phyloP scores from a whole-genome alignment of 2,797 vertebrate genomes.

The Nothura maculosa region DNA sequence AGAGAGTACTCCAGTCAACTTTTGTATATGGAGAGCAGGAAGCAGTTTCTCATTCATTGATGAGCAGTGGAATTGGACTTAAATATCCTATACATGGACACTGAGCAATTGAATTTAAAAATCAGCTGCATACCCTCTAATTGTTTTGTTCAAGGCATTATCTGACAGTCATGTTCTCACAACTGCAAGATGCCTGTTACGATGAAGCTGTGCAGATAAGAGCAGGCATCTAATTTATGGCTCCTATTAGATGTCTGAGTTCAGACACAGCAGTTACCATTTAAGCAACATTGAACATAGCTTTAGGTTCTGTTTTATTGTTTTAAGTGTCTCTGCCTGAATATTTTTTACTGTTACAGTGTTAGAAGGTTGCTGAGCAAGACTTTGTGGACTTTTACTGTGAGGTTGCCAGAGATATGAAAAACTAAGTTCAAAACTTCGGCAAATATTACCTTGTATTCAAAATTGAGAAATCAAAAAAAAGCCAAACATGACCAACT shows the following conservation, averaged over 20 bases:
- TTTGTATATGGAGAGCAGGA: not conserved
- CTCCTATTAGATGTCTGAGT: not conserved
- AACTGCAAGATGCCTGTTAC: not conserved
- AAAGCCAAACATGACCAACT: not conserved
- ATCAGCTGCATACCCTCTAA: not conserved
- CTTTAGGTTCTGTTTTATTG: not conserved
- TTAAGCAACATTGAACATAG: not conserved
- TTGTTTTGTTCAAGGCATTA: not conserved
- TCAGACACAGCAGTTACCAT: not conserved
- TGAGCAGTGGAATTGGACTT: not conserved
- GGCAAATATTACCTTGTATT: not conserved
- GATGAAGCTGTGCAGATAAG: not conserved
- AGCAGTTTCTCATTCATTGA: not conserved
- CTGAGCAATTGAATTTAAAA: not conserved
- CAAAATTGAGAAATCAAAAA: not conserved
- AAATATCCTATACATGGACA: not conserved
- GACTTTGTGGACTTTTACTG: not conserved
- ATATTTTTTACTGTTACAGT: not conserved
- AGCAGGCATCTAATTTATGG: not conserved
- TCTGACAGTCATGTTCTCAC: not conserved
- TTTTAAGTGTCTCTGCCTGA: not conserved
- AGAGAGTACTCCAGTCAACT: not conserved
- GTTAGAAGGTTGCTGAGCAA: not conserved
- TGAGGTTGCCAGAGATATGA: not conserved
- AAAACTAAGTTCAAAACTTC: not conserved